phyloP scores from a whole-genome alignment of 2,888 invertebrate genomes.

The Drosophila paramelanica region DNA sequence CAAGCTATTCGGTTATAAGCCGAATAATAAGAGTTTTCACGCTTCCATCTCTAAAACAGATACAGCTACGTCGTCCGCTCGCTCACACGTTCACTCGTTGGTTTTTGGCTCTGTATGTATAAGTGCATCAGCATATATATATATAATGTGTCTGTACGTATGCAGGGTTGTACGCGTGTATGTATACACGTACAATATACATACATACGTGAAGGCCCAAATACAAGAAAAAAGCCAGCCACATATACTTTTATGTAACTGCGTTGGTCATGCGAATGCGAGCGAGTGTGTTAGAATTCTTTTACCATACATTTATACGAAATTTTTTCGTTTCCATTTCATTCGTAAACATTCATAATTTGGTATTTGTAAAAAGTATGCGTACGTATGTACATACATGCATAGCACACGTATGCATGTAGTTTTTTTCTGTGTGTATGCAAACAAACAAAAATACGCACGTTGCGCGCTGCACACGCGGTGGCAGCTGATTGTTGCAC shows the following conservation, averaged over 20 bases:
- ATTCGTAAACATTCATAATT: constrained; percentile 81
- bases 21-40: constrained; percentile 28
- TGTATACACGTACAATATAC: constrained; percentile 72
- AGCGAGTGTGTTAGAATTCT: constrained; percentile 81
- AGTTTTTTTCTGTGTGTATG: constrained; percentile 53
- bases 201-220: constrained; percentile 47
- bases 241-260: constrained; percentile 76
- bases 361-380: constrained; percentile 79
- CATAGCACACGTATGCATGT: constrained; percentile 54
- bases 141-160: constrained; percentile 33
- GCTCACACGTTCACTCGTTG: constrained; percentile 71
- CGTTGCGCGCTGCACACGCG: constrained; percentile 46
- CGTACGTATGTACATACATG: constrained; percentile 64
- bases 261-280: constrained; percentile 72
- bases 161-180: constrained; percentile 61
- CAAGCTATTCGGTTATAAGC: constrained; percentile 2
- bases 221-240: constrained; percentile 59
- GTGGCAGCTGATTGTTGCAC: constrained; percentile 57
- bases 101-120: constrained; percentile 63
- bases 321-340: constrained; percentile 81
- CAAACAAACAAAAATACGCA: constrained; percentile 63
- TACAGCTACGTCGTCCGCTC: constrained; percentile 63
- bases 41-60: constrained; percentile 60
- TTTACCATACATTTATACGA: constrained; percentile 78
- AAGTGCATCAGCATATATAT: constrained; percentile 55